phyloP scores from a whole-genome alignment of 2,113 vertebrate species.

The Picathartes gymnocephalus region DNA sequence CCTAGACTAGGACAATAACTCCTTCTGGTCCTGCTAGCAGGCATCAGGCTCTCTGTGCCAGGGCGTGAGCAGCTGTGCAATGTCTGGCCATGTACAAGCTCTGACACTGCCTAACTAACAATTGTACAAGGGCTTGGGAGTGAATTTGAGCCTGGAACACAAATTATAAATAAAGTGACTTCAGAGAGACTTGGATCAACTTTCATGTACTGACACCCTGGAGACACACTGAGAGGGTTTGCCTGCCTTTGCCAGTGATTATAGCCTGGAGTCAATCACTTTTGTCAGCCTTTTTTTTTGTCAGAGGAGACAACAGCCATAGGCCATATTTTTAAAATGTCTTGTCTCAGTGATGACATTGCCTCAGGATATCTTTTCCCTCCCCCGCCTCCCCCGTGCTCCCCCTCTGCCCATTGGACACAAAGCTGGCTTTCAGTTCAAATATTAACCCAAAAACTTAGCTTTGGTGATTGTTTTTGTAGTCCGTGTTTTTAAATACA shows the following conservation, averaged over 20 bases:
- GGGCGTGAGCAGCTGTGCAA: rapidly evolving
- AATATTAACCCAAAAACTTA: neutral
- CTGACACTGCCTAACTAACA: neutral
- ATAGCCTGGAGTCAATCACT: neutral
- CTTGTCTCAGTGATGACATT: neutral
- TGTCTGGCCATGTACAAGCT: neutral
- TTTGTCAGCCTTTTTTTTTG: neutral
- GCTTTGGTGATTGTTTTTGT: neutral
- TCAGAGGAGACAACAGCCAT: neutral
- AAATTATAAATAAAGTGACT: neutral
- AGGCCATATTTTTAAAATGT: neutral
- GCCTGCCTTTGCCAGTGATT: neutral
- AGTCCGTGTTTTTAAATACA: neutral
- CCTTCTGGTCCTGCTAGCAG: neutral
- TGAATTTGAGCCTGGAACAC: neutral
- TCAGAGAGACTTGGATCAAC: neutral
- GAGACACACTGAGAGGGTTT: neutral
- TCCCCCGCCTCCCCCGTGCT: neutral
- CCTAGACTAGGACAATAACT: rapidly evolving
- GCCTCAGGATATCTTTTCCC: neutral
- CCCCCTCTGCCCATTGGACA: neutral
- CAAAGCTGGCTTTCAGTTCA: neutral
- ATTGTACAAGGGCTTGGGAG: neutral
- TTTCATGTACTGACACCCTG: neutral
- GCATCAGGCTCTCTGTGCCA: neutral